Conservation (phyloP, 2,113 vertebrate species). For the Carassius auratus region DNA sequence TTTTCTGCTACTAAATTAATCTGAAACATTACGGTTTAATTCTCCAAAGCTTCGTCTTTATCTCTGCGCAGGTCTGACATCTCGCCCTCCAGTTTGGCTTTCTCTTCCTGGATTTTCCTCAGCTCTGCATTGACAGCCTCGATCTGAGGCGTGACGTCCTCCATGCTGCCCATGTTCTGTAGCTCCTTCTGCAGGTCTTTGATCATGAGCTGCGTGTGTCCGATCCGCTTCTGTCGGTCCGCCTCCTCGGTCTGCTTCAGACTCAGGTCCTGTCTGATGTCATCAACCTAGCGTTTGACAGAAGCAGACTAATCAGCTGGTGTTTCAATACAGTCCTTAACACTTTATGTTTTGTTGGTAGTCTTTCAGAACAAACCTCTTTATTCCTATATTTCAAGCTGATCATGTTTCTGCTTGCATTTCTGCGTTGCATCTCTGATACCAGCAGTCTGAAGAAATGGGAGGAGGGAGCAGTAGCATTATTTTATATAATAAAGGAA, state of each 20-base stretch:
- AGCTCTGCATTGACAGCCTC: constrained; percentile 79
- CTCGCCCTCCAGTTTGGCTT: constrained; percentile 78
- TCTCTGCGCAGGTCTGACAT: constrained; percentile 78
- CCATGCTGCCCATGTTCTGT: constrained; percentile 68
- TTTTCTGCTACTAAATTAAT: background rate
- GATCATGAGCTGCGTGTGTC: constrained; percentile 80
- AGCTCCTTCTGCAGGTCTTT: constrained; percentile 85
- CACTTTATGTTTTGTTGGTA: background rate
- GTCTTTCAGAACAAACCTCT: constrained; percentile 72
- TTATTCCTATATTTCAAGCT: constrained; percentile 86
- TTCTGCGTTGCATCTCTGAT: constrained; percentile 82
- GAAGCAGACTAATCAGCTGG: background rate
- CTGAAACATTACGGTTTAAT: constrained; percentile 54
- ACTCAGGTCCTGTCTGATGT: constrained; percentile 81
- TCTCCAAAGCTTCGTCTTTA: constrained; percentile 71
- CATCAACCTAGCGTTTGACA: constrained; percentile 79
- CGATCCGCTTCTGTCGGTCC: constrained; percentile 84
- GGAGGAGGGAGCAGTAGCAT: background rate
- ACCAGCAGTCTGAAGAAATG: constrained; percentile 74
- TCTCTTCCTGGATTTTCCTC: constrained; percentile 80
- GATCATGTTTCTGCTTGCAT: constrained; percentile 88
- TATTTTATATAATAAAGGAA: background rate
- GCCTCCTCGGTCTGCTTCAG: constrained; percentile 86
- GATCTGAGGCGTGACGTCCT: constrained; percentile 80
- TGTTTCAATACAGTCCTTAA: background rate